phyloP scores from a whole-genome alignment of 1,140 invertebrate species.

The Pantala flavescens region DNA sequence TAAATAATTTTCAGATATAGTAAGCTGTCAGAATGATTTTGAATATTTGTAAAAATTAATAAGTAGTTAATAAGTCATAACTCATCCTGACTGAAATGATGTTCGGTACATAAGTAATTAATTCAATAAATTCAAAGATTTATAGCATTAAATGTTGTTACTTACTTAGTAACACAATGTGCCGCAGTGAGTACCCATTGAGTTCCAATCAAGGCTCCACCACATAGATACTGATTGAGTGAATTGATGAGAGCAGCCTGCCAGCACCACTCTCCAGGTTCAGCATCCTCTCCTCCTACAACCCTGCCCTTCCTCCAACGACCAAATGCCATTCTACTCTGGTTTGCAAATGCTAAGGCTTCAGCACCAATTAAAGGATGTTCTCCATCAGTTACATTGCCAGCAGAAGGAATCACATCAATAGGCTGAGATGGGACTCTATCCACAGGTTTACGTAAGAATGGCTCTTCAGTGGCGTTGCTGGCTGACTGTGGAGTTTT shows the following conservation, averaged over 20 bases:
- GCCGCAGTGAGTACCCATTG: conserved; percentile 93
- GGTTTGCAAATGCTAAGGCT: not conserved
- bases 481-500: not conserved
- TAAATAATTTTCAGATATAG: too few species aligned
- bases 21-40: too few species aligned
- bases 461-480: not conserved
- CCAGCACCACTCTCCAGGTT: conserved; percentile 90
- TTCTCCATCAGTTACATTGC: not conserved
- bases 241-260: conserved; percentile 89
- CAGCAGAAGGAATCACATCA: not conserved
- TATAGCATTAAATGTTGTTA: too few species aligned
- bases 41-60: too few species aligned
- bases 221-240: conserved; percentile 89
- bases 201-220: conserved; percentile 84
- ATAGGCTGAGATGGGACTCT: not conserved
- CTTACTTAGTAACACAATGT: conserved; percentile 90
- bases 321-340: not conserved
- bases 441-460: not conserved
- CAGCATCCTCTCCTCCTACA: conserved; percentile 81
- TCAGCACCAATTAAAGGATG: not conserved
- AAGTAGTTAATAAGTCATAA: too few species aligned
- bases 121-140: too few species aligned
- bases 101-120: too few species aligned
- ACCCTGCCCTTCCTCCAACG: conserved; percentile 50
- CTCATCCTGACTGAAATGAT: too few species aligned